These are phyloP conservation scores for Eleutherodactylus coqui DNA, from an alignment of 2,797 vertebrate species.

Conservation along the genomic window DNA sequence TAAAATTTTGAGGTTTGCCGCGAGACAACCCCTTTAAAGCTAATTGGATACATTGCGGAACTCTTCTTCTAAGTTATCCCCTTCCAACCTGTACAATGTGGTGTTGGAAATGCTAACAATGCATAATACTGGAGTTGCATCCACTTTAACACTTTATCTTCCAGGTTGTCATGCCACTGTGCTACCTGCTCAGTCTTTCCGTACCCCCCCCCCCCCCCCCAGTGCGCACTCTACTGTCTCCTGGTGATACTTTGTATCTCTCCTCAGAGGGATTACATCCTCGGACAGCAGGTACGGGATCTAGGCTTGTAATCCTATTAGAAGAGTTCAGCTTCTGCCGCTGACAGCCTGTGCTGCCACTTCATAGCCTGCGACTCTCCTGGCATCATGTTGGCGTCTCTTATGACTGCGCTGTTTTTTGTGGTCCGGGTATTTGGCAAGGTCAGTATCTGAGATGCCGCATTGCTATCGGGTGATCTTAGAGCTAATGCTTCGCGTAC, in stretches of 20 bases:
- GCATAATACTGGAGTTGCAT: too few species aligned
- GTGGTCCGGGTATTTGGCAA: slow-evolving; percentile 79
- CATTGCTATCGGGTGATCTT: background rate
- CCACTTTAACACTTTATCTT: background rate
- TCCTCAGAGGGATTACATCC: slow-evolving; percentile 47
- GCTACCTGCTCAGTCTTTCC: background rate
- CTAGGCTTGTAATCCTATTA: slow-evolving; percentile 57
- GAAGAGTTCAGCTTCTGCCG: slow-evolving; percentile 34
- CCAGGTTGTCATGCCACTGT: background rate
- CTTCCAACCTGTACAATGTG: too few species aligned
- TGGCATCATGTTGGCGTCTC: slow-evolving; percentile 82
- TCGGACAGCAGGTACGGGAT: slow-evolving; percentile 47
- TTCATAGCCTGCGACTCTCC: slow-evolving; percentile 5
- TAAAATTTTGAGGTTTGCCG: too few species aligned
- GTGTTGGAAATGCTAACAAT: too few species aligned
- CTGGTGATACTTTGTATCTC: slow-evolving; percentile 4
- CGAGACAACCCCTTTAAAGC: too few species aligned
- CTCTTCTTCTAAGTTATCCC: too few species aligned
- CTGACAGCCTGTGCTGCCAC: background rate
- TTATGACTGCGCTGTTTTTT: slow-evolving; percentile 86
- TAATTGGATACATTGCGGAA: too few species aligned
- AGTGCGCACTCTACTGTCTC: background rate
- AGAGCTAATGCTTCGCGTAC: too few species aligned
- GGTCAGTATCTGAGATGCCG: slow-evolving; percentile 76
- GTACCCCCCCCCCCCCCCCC: background rate